Evolutionary conservation across 2,888 invertebrate species (phyloP), one percentile per base, ranked within the genome.

Genomic region (Monopis laevigella): DNA sequence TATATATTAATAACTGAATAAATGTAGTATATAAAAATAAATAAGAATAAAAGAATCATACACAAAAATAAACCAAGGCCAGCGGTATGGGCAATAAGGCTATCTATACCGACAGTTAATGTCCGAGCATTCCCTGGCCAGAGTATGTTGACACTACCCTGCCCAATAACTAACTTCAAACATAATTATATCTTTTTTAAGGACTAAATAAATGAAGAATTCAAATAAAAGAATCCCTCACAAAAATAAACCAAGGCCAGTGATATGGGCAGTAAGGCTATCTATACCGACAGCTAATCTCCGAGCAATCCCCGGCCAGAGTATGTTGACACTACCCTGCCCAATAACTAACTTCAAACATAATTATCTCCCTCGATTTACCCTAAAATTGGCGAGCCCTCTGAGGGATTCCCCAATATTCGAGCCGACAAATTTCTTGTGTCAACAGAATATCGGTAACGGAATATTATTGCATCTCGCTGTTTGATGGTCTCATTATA

Each of bases 281-380:
- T n/a, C n/a, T n/a, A n/a, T n/a, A n/a, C n/a, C n/a, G n/a, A n/a
- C n/a, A 3, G 32, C 32, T 32, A 32, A 32, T 32, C 32, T 32
- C 32, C 17, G 17, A 16, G 29, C 29, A 14, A 29, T 29, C 29
- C 12, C 29, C 3, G 30, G 10, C n/a, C 32, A 17, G 32, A 61
- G 54, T 59, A 53, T 78, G 71, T 78, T 77, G 72, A 73, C 73
- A 70, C 68, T 65, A n/a, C 16, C 19, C 21, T 51, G 42, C 60
- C 62, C 66, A 70, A 77, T 80, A 74, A 75, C 74, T 74, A 71
- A 75, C 77, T 75, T 69, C 77, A 78, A 80, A 80, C 74, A 80
- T 80, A 78, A 80, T 80, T 80, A 80, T 77, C 72, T 65, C 62
- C 64, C 63, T 68, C 70, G 70, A 74, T 74, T 75, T 74, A 67